Conservation (phyloP, 2,888 invertebrate genomes). For the Chloroclysta siterata region DNA sequence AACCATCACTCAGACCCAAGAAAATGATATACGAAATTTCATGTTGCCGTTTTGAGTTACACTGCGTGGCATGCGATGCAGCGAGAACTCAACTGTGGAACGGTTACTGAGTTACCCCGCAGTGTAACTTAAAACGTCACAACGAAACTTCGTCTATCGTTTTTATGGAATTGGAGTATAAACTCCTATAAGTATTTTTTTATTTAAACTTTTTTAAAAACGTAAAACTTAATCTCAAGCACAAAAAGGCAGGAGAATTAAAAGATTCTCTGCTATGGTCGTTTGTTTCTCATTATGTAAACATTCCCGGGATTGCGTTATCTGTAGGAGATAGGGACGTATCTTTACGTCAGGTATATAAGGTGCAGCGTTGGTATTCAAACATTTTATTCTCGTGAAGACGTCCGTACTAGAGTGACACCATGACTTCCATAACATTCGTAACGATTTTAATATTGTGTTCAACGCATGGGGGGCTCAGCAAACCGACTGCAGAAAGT, state of each 20-base stretch:
- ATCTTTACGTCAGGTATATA: conserved; percentile 65
- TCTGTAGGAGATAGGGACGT: conserved; percentile 73
- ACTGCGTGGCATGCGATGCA: too few species aligned
- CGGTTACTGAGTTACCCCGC: too few species aligned
- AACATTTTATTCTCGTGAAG: conserved; percentile 66
- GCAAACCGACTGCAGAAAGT: conserved; percentile 67
- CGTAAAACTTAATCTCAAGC: not conserved
- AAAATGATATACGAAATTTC: too few species aligned
- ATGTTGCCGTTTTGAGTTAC: too few species aligned
- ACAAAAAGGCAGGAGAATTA: conserved; percentile 42
- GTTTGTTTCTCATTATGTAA: conserved; percentile 75
- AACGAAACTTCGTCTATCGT: too few species aligned
- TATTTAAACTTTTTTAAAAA: too few species aligned
- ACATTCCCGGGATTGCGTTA: conserved; percentile 77
- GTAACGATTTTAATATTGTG: conserved; percentile 53
- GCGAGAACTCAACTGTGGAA: too few species aligned
- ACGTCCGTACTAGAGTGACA: conserved; percentile 46
- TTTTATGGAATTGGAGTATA: not conserved
- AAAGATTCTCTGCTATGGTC: conserved; percentile 59
- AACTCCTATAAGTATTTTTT: too few species aligned
- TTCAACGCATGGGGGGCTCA: conserved; percentile 54
- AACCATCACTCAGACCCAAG: too few species aligned
- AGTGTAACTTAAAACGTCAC: too few species aligned
- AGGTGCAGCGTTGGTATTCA: conserved; percentile 60
- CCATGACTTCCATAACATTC: conserved; percentile 56